These are phyloP conservation scores for Salvator merianae DNA, from an alignment of 2,113 vertebrate species.

Conservation along the genomic window DNA sequence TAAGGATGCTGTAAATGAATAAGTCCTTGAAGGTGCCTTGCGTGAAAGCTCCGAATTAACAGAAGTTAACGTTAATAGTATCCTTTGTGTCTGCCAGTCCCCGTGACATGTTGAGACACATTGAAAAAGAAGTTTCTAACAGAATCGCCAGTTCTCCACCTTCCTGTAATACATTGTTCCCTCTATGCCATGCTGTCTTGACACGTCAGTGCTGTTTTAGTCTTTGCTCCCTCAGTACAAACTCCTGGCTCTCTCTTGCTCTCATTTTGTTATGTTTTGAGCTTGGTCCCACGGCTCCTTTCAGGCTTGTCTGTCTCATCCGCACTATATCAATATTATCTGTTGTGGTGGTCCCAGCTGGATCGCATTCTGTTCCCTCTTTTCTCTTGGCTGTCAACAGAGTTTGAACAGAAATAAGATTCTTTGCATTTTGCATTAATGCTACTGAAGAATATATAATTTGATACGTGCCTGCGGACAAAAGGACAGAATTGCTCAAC, in stretches of 20 bases:
- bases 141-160: conserved; percentile 23
- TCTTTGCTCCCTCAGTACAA: conserved; percentile 26
- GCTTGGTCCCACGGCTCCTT: conserved; percentile 45
- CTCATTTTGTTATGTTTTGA: conserved; percentile 36
- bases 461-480: conserved; percentile 44
- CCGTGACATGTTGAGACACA: neutral
- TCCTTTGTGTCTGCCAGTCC: neutral
- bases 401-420: conserved; percentile 58
- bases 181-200: conserved; percentile 39
- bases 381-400: conserved; percentile 57
- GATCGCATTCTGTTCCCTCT: conserved; percentile 54
- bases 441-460: conserved; percentile 47
- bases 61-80: neutral
- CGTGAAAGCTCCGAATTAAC: neutral
- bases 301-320: conserved; percentile 55
- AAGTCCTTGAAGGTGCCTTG: neutral
- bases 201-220: conserved; percentile 31
- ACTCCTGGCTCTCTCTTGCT: conserved; percentile 19
- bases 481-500: conserved; percentile 40
- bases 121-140: conserved; percentile 4
- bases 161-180: conserved; percentile 27
- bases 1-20: neutral
- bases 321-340: conserved; percentile 46
- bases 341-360: conserved; percentile 56
- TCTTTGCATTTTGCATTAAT: conserved; percentile 46